These are phyloP conservation scores for Squalus acanthias DNA, from an alignment of 2,797 vertebrate genomes.

Conservation along the genomic window DNA sequence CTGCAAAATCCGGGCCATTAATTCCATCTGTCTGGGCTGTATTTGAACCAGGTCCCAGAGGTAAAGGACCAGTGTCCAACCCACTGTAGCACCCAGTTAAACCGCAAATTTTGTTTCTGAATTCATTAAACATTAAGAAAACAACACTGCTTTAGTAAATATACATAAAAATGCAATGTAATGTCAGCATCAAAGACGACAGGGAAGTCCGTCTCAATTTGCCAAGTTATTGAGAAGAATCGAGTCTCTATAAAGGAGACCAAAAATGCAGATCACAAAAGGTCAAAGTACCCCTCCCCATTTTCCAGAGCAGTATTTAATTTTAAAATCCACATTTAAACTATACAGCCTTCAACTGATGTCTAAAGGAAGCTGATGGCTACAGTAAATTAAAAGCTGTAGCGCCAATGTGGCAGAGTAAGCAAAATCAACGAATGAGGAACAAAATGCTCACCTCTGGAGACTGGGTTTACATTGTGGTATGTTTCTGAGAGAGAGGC, in stretches of 20 bases:
- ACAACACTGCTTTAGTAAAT: background rate
- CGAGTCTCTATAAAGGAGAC: background rate
- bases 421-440: background rate
- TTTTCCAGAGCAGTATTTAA: background rate
- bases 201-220: background rate
- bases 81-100: background rate
- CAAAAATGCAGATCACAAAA: background rate
- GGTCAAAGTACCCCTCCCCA: background rate
- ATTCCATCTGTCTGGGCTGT: background rate
- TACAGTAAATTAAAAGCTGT: background rate
- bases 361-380: background rate
- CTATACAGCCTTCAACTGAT: background rate
- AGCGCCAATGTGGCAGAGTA: background rate
- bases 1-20: background rate
- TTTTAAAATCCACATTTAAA: background rate
- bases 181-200: background rate
- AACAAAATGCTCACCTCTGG: background rate
- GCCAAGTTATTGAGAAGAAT: background rate
- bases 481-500: background rate
- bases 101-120: background rate
- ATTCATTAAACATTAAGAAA: background rate
- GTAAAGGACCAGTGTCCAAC: background rate
- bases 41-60: background rate
- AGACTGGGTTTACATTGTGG: background rate
- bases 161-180: background rate